Evolutionary conservation across 2,888 invertebrate genomes (phyloP), one percentile per base, ranked within the genome.

Genomic region (Zaprionus obscuricornis): DNA sequence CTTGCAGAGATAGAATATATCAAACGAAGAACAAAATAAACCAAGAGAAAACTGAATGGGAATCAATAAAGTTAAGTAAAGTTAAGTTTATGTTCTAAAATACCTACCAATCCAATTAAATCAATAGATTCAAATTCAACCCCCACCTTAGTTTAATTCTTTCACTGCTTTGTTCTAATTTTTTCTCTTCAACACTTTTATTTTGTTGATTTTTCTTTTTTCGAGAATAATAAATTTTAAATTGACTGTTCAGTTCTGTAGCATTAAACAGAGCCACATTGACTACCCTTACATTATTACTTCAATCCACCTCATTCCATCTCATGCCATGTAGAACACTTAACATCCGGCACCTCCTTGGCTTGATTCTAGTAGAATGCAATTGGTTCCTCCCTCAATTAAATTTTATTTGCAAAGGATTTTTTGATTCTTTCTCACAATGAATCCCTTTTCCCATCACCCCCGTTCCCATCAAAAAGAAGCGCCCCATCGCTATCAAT

Each of bases 201-300:
- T 47, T 60, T 43, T 81, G 77, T 78, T 78, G 69, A 83, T 74
- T 71, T 79, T 74, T 67, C 72, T 69, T 62, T 81, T 67, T 83
- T 68, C 66, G 37, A 43, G 34, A 66, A 83, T 83, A 85, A 79
- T 79, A 72, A 79, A 85, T 79, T 85, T 83, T 54, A 72, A 86
- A 76, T 86, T 85, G 50, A n/a, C n/a, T n/a, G n/a, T n/a, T n/a
- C n/a, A n/a, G n/a, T n/a, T n/a, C n/a, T n/a, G n/a, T n/a, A n/a
- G n/a, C n/a, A n/a, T 18, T 34, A 33, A 40, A 62, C 10, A 42
- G 45, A 50, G 18, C 43, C 31, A 43, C 37, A 45, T 37, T n/a
- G n/a, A n/a, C n/a, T n/a, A n/a, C n/a, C n/a, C n/a, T n/a, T n/a
- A n/a, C n/a, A n/a, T n/a, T n/a, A n/a, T n/a, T n/a, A n/a, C n/a